Conservation (phyloP, 2,888 invertebrate genomes). For the Pachliopta kotzebuea region DNA sequence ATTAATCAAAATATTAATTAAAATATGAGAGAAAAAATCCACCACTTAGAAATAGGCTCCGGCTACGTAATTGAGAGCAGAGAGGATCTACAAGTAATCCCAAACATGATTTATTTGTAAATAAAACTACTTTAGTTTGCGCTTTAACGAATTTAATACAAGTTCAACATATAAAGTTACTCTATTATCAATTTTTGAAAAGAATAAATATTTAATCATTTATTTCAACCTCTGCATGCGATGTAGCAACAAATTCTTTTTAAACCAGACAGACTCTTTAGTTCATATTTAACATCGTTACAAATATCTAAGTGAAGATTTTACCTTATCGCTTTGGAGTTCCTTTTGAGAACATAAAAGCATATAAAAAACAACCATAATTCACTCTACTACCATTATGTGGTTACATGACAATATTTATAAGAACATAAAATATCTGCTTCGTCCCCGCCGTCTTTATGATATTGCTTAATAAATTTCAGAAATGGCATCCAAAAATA, state of each 20-base stretch:
- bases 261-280: no score
- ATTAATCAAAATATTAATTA: not conserved
- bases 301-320: not conserved
- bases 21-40: not conserved
- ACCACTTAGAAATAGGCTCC: not conserved
- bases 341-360: not conserved
- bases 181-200: no score
- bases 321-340: not conserved
- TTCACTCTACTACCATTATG: conserved; percentile 7
- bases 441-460: conserved; percentile 17
- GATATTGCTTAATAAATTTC: conserved; percentile 30
- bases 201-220: no score
- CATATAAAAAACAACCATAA: not conserved
- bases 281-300: no score
- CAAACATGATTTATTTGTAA: not conserved
- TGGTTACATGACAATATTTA: conserved; percentile 23
- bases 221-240: no score
- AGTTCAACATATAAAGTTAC: not conserved
- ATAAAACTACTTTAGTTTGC: not conserved
- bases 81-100: not conserved
- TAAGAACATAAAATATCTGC: conserved; percentile 19
- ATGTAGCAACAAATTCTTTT: no score
- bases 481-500: conserved; percentile 30
- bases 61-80: no score
- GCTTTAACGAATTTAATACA: not conserved